Base-by-base conservation (phyloP, 2,888 invertebrate species). In the Sarcophaga caerulescens region DNA sequence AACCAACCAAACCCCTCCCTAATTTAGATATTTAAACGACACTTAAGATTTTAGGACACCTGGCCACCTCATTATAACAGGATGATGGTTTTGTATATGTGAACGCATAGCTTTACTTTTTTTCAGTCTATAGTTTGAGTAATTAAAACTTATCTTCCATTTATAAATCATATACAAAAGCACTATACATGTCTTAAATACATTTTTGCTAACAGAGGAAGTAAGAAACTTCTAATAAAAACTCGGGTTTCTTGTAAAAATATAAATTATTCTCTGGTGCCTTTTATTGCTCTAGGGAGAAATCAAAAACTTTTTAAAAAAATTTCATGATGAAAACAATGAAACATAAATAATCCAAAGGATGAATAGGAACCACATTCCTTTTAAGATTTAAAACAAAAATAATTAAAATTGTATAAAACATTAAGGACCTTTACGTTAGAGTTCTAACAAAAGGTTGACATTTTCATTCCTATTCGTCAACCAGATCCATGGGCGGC, bases 301-400 rank as follows among this genome's bases (percentile, higher is more conserved):
- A 73, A 73, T 62, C 6, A 45, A 73, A 14, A 73, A 45, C 52
- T 70, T 25, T 62, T 19, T 17, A 14, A 59, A 73, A 45, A 60
- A n/a, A 73, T 60, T 35, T 71, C 44, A 59, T 71, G 44, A 59
- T 59, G 19, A 44, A 14, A 21, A 71, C 17, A 23, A 63, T 5
- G 10, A 25, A 8, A 35, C 10, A 8, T 35, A 35, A 35, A 8
- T 35, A 35, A 35, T 35, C 35, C 0, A 35, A 35, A 35, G 8
- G 6, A 8, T n/a, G 6, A 35, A 35, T n/a, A 21, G 17, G 44
- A 66, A 35, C 11, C 8, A n/a, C n/a, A n/a, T n/a, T n/a, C 0
- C 1, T 65, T 10, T 66, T 5, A 25, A 25, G 25, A 25, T 25
- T 25, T 25, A 4, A 4, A 4, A 25, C 0, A 5, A 25, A 25